Base-by-base conservation (phyloP, 30 jellyfish, hydroid and myxozoan species). In the Phacellophora camtschatica region DNA sequence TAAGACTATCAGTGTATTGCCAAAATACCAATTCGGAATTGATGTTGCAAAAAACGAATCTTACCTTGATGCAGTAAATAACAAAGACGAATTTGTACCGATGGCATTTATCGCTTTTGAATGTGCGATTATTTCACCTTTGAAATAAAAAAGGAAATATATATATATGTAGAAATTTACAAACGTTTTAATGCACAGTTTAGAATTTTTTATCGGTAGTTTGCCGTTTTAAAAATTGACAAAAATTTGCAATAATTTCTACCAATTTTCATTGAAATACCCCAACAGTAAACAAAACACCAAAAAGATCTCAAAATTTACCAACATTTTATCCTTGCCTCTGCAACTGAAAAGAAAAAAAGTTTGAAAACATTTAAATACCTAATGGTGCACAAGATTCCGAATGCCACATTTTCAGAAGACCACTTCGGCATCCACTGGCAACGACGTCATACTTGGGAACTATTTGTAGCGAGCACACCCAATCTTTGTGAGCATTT, bases 401-500 rank as follows among this genome's bases (percentile, higher is more conserved):
- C 0, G 86, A 61, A 31, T 90, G 82, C 97, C 97, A 90, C 19
- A 72, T 55, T 37, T 72, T 76, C 45, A 90, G 46, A 5, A 76
- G 75, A 9, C 97, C 97, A 37, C 97, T 90, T 51, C 97, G 88
- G 48, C 91, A 90, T 5, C 96, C 95, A 51, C 97, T 90, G 20
- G 78, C 74, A 45, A 90, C 42, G 33, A 90, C 95, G 66, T 90
- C 87, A 49, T 74, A 53, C 5, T 74, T 70, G 1, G 97, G 97
- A 46, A 90, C 86, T 43, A 90, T 62, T 46, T 90, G 61, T 35
- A 90, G 64, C 19, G 97, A 68, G 65, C 94, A 83, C 24, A 90
- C 97, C 97, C 97, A 90, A 50, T 90, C 97, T 66, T 83, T 90
- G 55, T 90, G 97, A 2, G 97, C 97, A 11, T 81, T 54, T 33